phyloP scores from a whole-genome alignment of 2,797 vertebrate species.

The Sardinella longiceps region DNA sequence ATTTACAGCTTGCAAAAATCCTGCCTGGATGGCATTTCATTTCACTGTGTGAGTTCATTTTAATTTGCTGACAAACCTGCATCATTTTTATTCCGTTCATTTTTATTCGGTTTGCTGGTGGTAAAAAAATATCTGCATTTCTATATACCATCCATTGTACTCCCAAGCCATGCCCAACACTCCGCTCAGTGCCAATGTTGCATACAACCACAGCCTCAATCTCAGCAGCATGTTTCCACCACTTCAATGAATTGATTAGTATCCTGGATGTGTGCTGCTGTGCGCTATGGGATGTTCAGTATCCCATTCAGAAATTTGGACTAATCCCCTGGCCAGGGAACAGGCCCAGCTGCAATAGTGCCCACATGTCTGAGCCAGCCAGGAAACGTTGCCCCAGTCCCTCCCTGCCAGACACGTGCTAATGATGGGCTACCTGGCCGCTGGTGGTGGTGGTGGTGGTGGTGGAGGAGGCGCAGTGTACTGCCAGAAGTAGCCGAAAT shows the following conservation, averaged over 20 bases:
- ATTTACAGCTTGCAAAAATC: constrained; percentile 42
- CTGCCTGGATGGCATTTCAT: not conserved
- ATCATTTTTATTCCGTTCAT: too few relatives aligned
- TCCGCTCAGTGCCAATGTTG: not conserved
- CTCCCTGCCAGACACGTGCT: not conserved
- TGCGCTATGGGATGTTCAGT: not conserved
- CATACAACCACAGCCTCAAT: not conserved
- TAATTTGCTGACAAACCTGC: not conserved
- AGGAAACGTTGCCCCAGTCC: not conserved
- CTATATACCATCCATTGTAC: not conserved
- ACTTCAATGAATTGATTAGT: not conserved
- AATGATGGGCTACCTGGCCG: constrained; percentile 37
- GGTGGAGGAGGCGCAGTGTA: constrained; percentile 21
- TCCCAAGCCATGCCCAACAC: too few relatives aligned
- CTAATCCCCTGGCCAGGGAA: not conserved
- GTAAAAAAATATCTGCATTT: not conserved
- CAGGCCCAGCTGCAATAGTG: not conserved
- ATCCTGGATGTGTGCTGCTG: not conserved
- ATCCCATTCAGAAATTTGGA: not conserved
- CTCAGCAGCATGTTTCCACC: not conserved
- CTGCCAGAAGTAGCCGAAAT: constrained; percentile 65
- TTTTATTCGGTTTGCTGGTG: too few relatives aligned
- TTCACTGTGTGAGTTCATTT: not conserved
- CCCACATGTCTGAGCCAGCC: not conserved
- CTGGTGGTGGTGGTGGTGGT: constrained; percentile 13